Evolutionary conservation across 2,888 invertebrate genomes (phyloP).

Genomic region (Gryllus longicercus): DNA sequence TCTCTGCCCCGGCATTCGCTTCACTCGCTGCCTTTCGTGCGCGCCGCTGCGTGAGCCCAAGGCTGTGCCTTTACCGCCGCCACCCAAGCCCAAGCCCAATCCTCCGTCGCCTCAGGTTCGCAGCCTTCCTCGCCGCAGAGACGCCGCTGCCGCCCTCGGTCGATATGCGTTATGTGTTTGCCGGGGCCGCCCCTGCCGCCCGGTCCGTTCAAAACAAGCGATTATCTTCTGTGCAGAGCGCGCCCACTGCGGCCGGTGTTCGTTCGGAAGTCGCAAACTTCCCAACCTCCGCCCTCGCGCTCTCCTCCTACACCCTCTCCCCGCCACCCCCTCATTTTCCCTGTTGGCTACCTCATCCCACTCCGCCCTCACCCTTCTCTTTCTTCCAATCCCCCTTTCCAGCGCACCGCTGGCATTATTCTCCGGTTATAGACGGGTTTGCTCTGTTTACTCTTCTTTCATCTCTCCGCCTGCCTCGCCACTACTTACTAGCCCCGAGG

Average conservation of each 20-base stretch:
- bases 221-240: not conserved
- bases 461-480: not conserved
- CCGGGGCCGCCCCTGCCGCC: not conserved
- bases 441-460: slow-evolving; percentile 1
- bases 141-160: slow-evolving; percentile 5
- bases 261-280: not conserved
- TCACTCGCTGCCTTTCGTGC: too few species aligned
- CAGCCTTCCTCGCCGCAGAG: not conserved
- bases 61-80: too few species aligned
- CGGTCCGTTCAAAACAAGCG: not conserved
- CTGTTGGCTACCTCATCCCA: not conserved
- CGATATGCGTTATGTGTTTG: slow-evolving; percentile 9
- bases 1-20: too few species aligned
- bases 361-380: not conserved
- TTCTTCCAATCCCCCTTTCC: not conserved
- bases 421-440: not conserved
- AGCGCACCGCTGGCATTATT: not conserved
- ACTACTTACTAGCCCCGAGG: slow-evolving; percentile 5
- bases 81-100: too few species aligned
- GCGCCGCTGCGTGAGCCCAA: too few species aligned
- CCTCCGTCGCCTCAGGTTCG: too few species aligned
- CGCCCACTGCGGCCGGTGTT: not conserved
- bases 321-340: not conserved
- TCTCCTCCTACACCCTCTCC: not conserved
- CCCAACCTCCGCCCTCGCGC: not conserved